These are phyloP conservation scores for Caradrina kadenii DNA, from an alignment of 2,888 invertebrate species.

Conservation along the genomic window DNA sequence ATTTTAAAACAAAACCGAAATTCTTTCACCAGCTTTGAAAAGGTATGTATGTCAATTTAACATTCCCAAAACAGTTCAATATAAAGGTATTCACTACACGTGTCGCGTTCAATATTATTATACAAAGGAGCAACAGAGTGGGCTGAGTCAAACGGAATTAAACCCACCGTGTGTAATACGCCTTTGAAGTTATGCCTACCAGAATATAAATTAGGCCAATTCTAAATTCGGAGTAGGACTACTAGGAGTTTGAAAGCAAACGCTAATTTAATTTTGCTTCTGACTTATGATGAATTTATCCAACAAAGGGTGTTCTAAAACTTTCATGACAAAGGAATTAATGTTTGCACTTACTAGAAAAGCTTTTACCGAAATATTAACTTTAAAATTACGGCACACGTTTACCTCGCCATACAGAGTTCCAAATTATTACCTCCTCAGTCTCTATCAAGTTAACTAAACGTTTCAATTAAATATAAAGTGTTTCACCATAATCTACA, in stretches of 20 bases:
- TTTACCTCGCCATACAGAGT: constrained; percentile 2
- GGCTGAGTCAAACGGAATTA: constrained; percentile 30
- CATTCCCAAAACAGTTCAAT: not conserved
- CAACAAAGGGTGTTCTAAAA: constrained; percentile 5
- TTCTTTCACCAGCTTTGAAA: not conserved
- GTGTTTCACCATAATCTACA: constrained; percentile 24
- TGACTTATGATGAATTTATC: constrained; percentile 6
- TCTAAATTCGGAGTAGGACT: constrained; percentile 14
- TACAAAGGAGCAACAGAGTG: constrained; percentile 13
- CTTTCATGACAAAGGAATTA: not conserved
- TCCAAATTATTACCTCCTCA: not conserved
- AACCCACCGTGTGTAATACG: constrained; percentile 6
- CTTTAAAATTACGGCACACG: not conserved
- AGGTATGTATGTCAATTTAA: constrained; percentile 4
- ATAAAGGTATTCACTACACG: not conserved
- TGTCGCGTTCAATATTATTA: constrained; percentile 15
- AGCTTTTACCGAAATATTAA: constrained; percentile 11
- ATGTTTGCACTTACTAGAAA: not conserved
- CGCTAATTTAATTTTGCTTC: not conserved
- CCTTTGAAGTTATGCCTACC: constrained; percentile 13
- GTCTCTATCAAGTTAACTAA: constrained; percentile 3
- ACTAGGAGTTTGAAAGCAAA: constrained; percentile 14
- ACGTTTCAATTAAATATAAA: constrained; percentile 2
- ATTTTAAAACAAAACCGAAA: not conserved
- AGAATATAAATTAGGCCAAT: constrained; percentile 32